A percentile compares a stretch with the other conserved stretches of the same genome.
These are phyloP conservation scores for Leptinotarsa peninsularis DNA, from an alignment of 2,888 invertebrate species.

Conservation along the genomic window DNA sequence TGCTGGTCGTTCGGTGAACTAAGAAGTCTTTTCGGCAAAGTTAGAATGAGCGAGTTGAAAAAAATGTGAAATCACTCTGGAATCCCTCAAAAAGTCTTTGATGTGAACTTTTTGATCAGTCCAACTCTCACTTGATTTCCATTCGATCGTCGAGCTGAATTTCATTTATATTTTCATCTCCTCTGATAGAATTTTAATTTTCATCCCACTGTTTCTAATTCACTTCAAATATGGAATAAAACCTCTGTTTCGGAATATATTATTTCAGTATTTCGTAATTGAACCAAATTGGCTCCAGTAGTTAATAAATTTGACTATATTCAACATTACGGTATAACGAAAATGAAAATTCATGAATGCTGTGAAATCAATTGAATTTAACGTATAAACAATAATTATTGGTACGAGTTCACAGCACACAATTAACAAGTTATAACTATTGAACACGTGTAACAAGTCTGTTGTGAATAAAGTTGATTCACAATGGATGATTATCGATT, in stretches of 20 bases:
- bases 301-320: constrained; percentile 5
- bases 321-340: neutral
- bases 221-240: neutral
- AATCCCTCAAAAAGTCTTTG: constrained; percentile 7
- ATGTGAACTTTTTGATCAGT: constrained; percentile 19
- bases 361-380: constrained; percentile 1
- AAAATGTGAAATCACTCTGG: constrained; percentile 21
- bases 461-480: neutral
- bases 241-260: constrained; percentile 2
- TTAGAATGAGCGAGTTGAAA: constrained; percentile 15
- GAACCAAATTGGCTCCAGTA: constrained; percentile 10
- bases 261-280: neutral
- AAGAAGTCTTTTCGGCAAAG: constrained; percentile 9
- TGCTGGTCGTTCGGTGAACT: constrained; percentile 20
- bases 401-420: neutral
- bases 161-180: constrained; percentile 9
- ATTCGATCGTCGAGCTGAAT: constrained; percentile 20
- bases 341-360: constrained; percentile 8
- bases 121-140: constrained; percentile 6
- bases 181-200: neutral
- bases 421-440: neutral
- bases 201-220: neutral
- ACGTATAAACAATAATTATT: neutral
- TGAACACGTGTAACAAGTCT: neutral
- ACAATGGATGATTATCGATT: neutral